Percentiles rank a stretch among this genome's conserved stretches.
Evolutionary conservation across 2,888 invertebrate species (phyloP).

Genomic region (Ametastegia equiseti): DNA sequence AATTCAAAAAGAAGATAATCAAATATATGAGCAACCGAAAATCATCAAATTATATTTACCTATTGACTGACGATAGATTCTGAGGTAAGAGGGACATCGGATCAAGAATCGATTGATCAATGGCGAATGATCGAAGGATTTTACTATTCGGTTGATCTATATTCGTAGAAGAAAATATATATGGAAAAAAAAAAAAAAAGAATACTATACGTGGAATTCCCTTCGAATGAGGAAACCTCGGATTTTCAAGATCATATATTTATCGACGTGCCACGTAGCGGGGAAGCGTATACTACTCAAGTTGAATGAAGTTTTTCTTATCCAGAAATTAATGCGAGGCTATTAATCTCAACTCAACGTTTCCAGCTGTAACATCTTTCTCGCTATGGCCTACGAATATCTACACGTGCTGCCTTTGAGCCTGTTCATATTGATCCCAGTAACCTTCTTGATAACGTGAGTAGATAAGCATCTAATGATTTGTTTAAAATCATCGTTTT

Average conservation of each 20-base stretch:
- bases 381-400: conserved; percentile 68
- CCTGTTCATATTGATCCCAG: conserved; percentile 73
- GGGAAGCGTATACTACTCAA: not conserved
- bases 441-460: conserved; percentile 74
- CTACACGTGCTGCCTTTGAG: conserved; percentile 71
- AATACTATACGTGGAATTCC: not conserved
- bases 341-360: not conserved
- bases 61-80: no score
- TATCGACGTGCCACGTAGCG: not conserved
- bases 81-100: no score
- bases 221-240: not conserved
- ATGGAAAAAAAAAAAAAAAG: no score
- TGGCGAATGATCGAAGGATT: no score
- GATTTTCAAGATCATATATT: not conserved
- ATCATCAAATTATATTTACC: no score
- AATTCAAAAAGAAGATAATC: no score
- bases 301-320: not conserved
- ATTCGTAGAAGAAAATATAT: no score
- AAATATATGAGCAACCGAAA: no score
- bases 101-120: no score
- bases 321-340: not conserved
- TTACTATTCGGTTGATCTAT: no score
- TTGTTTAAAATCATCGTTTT: not conserved
- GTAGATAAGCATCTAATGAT: conserved; percentile 55
- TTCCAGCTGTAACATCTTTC: not conserved